phyloP scores from a whole-genome alignment of 1,140 invertebrate genomes.

The Ceratina japonica region DNA sequence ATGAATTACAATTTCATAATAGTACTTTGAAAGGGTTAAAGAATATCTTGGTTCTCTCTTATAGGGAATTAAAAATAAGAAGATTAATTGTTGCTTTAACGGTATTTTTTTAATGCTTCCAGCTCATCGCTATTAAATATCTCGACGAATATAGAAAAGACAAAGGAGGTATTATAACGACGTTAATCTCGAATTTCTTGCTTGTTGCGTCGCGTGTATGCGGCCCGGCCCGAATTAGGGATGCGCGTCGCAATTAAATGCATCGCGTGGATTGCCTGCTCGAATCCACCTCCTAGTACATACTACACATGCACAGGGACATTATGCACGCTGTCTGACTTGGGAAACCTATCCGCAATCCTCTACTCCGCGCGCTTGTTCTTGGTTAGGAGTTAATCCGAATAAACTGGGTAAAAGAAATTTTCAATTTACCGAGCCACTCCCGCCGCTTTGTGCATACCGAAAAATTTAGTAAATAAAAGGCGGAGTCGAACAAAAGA shows the following conservation, averaged over 20 bases:
- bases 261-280: not conserved
- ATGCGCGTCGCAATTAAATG: constrained; percentile 9
- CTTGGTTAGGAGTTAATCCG: not conserved
- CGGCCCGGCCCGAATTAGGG: not conserved
- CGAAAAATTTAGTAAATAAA: no score
- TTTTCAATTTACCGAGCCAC: no score
- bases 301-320: not conserved
- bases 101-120: no score
- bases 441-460: no score
- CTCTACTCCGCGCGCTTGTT: not conserved
- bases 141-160: not conserved
- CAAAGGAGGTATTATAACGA: not conserved
- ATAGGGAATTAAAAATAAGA: no score
- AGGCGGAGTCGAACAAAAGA: no score
- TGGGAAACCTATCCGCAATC: constrained; percentile 1
- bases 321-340: not conserved
- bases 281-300: not conserved
- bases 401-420: not conserved
- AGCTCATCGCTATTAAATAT: no score
- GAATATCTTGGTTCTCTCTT: no score
- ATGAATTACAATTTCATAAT: not conserved
- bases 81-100: no score
- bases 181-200: no score
- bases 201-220: no score
- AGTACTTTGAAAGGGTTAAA: no score